Percentiles rank a stretch among this genome's conserved stretches.
Evolutionary conservation across 2,888 invertebrate genomes (phyloP).

Genomic region (Athetis lepigone): DNA sequence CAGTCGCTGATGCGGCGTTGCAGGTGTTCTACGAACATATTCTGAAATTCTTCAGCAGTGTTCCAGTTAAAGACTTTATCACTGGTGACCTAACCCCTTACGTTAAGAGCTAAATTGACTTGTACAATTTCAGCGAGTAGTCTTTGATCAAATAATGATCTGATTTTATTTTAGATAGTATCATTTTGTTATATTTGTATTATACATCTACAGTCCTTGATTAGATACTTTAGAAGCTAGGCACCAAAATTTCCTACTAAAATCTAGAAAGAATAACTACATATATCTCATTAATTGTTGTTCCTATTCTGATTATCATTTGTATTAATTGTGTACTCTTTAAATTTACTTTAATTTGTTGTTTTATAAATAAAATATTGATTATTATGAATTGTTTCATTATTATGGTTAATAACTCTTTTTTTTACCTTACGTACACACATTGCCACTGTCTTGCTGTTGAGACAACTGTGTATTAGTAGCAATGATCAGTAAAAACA

Average conservation of each 20-base stretch:
- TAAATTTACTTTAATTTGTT: neutral
- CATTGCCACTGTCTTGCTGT: too few species aligned
- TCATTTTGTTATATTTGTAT: neutral
- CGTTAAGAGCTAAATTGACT: constrained; percentile 17
- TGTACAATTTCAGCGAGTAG: neutral
- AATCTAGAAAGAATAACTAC: too few species aligned
- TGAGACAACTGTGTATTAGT: too few species aligned
- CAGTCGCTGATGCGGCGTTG: constrained; percentile 12
- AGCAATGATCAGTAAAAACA: too few species aligned
- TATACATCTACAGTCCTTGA: too few species aligned
- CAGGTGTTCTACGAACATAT: neutral
- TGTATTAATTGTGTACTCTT: neutral
- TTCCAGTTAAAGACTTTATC: constrained; percentile 34
- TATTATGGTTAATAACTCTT: neutral
- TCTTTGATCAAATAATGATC: neutral
- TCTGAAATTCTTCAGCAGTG: constrained; percentile 12
- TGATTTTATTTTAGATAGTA: neutral
- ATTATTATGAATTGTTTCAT: neutral
- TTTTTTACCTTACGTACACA: too few species aligned
- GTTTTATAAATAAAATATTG: neutral
- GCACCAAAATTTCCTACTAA: constrained; percentile 6
- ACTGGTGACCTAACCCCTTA: constrained; percentile 42
- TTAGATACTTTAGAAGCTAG: neutral
- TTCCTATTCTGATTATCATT: too few species aligned
- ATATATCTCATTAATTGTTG: too few species aligned